Evolutionary conservation across 2,888 invertebrate species (phyloP).

Genomic region (Standfussiana lucernea): DNA sequence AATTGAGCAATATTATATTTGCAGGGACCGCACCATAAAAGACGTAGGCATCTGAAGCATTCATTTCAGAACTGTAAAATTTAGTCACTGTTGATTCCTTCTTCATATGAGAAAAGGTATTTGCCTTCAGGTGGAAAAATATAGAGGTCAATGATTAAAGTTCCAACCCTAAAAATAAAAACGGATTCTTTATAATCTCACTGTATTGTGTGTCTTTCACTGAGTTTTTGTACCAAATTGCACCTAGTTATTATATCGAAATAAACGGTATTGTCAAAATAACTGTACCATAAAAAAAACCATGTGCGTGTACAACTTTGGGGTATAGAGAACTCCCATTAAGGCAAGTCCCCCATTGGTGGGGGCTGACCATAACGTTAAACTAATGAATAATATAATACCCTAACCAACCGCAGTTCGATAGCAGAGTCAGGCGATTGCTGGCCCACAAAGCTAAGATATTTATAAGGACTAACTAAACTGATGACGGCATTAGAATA

Average conservation of each 20-base stretch:
- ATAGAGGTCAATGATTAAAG: neutral
- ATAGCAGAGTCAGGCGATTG: neutral
- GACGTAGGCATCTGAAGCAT: too few species aligned
- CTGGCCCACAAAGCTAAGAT: neutral
- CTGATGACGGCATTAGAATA: neutral
- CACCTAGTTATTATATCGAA: neutral
- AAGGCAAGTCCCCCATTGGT: neutral
- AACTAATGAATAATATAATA: slow-evolving; percentile 36
- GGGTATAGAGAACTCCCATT: neutral
- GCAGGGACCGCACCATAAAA: neutral
- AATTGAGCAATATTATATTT: neutral
- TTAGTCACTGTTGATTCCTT: neutral
- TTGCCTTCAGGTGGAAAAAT: neutral
- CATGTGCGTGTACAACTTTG: slow-evolving; percentile 19
- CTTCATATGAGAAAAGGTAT: neutral
- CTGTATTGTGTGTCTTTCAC: neutral
- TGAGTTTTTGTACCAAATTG: neutral
- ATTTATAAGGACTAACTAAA: slow-evolving; percentile 10
- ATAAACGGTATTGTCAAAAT: neutral
- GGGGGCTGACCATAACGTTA: slow-evolving; percentile 23
- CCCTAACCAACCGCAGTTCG: slow-evolving; percentile 11
- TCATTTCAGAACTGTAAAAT: too few species aligned
- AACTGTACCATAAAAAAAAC: neutral
- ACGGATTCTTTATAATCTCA: neutral
- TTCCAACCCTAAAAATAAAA: neutral